Percentiles rank a stretch among this genome's conserved stretches.
phyloP scores from a whole-genome alignment of 2,113 vertebrate genomes.

The Pelmatolapia mariae region DNA sequence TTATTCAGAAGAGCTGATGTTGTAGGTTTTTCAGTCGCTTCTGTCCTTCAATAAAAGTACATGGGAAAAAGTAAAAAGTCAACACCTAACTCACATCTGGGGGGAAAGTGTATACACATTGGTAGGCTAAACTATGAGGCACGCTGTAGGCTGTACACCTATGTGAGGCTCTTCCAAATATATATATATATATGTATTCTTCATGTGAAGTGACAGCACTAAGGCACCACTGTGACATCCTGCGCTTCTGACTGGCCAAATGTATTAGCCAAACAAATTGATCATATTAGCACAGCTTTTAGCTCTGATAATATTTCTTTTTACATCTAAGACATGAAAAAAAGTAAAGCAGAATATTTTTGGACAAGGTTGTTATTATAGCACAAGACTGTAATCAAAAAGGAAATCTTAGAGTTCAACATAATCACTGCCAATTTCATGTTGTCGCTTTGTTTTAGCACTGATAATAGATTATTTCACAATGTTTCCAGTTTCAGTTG shows the following conservation, averaged over 20 bases:
- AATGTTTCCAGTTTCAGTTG: neutral
- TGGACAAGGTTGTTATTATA: neutral
- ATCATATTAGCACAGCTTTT: neutral
- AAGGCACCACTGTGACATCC: neutral
- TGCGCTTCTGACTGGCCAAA: neutral
- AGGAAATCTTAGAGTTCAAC: neutral
- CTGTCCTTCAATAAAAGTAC: too few relatives aligned
- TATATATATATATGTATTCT: fast-evolving
- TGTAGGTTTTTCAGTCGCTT: neutral
- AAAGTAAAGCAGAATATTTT: neutral
- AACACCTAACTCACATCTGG: neutral
- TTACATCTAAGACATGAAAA: neutral
- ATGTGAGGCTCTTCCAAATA: neutral
- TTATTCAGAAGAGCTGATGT: neutral
- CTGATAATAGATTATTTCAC: neutral
- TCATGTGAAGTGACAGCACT: neutral
- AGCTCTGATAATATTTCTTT: neutral
- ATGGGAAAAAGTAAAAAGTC: neutral
- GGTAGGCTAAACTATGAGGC: neutral
- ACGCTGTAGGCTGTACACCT: neutral
- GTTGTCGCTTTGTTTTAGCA: neutral
- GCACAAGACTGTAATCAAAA: neutral
- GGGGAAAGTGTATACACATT: neutral
- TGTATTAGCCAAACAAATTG: neutral
- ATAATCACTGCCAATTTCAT: neutral